Percentiles rank a stretch among this genome's conserved stretches.
Evolutionary conservation across 2,797 vertebrate genomes (phyloP).

Genomic region (Dicrostonyx torquatus): DNA sequence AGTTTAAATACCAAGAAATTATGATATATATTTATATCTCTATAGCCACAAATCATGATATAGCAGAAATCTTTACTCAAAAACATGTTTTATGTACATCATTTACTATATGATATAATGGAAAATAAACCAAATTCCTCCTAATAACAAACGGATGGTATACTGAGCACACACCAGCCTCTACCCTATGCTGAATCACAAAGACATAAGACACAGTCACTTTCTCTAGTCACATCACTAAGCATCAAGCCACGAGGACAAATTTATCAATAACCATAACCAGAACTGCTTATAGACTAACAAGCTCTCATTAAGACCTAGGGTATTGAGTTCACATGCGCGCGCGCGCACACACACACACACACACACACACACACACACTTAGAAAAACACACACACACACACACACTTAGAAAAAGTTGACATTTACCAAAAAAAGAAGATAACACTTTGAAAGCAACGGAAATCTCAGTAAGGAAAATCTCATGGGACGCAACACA

Average conservation of each 20-base stretch:
- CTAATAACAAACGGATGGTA: conserved; percentile 42
- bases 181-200: neutral
- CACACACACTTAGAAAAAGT: neutral
- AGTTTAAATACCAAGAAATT: conserved; percentile 30
- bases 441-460: neutral
- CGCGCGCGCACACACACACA: neutral
- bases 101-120: conserved; percentile 52
- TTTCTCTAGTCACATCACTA: neutral
- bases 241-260: neutral
- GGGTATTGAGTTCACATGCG: neutral
- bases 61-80: conserved; percentile 50
- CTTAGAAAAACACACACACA: too few species aligned
- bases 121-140: conserved; percentile 51
- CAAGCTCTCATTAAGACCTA: neutral
- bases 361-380: too few species aligned
- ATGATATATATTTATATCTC: neutral
- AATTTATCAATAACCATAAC: neutral
- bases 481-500: neutral
- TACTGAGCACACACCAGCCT: neutral
- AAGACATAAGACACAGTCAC: neutral
- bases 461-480: neutral
- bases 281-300: neutral
- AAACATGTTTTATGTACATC: neutral
- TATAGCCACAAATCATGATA: neutral
- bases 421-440: conserved; percentile 25